Evolutionary conservation across 1,140 invertebrate genomes (phyloP), one percentile per base, ranked within the genome.

Genomic region (Luehdorfia chinensis): DNA sequence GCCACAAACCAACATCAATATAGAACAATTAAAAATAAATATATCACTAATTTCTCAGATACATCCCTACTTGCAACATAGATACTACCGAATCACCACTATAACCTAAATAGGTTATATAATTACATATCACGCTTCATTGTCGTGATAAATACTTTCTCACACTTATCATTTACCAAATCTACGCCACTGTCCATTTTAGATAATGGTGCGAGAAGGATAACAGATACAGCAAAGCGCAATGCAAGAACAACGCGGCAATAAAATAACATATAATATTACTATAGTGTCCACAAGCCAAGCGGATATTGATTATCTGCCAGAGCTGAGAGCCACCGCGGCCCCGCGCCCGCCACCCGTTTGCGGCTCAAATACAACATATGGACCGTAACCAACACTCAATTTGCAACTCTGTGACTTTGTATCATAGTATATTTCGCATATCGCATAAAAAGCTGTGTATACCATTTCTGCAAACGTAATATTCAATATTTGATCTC

Each of bases 221-320:
- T 28, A 46, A 43, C 44, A 55, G 18, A 50, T 67, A 63, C 30
- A 46, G 9, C 18, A 15, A 39, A 18, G 15, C 43, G 11, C 13
- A 11, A 34, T n/a, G 70, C 39, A 34, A 55, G 75, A 84, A 67
- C 56, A 65, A 65, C 51, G 61, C 64, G 58, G 76, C 62, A 70
- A 76, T 79, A 81, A 73, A 83, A 80, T 86, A 86, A 83, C 83
- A 69, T 85, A 84, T 86, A n/a, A n/a, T n/a, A 84, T 80, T 84
- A 84, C 76, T 84, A 86, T 86, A 83, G 81, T 86, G 86, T 87
- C 84, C 84, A 87, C 83, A 85, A 84, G 84, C 83, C 83, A 83
- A 86, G 84, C 87, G 87, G 87, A 88, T 88, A 88, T 88, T 88
- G 86, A 88, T 88, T 88, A 88, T 88, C 86, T 87, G 84, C 84